phyloP scores from a whole-genome alignment of 2,888 invertebrate species.

The Lymantria monacha region DNA sequence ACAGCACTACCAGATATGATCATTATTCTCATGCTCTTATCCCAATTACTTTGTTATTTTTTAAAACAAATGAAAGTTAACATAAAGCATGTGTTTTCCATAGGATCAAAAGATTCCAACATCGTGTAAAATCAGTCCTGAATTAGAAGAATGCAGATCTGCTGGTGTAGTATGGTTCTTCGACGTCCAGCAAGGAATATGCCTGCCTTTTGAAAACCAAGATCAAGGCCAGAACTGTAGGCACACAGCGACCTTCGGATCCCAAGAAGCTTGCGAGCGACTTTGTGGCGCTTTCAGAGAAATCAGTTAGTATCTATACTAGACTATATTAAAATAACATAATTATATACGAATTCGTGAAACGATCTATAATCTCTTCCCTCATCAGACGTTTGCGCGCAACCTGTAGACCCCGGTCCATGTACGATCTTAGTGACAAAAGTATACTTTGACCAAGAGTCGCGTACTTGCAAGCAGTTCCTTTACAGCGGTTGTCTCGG shows the following conservation, averaged over 20 bases:
- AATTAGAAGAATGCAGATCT: conserved; percentile 45
- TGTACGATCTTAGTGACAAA: conserved; percentile 85
- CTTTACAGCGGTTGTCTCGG: conserved; percentile 92
- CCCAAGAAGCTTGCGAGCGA: conserved; percentile 88
- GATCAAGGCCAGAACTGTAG: conserved; percentile 81
- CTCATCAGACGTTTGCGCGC: conserved; percentile 87
- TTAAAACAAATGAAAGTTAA: background rate
- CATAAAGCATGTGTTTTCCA: background rate
- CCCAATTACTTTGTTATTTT: too few species aligned
- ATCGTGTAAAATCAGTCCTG: conserved; percentile 39
- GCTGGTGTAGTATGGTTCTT: conserved; percentile 57
- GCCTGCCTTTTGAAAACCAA: conserved; percentile 50
- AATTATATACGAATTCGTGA: background rate
- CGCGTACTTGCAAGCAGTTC: conserved; percentile 86
- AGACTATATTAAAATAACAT: background rate
- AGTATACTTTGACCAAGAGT: conserved; percentile 85
- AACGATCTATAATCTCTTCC: background rate
- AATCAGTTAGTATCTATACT: conserved; percentile 32
- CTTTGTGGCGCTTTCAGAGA: conserved; percentile 87
- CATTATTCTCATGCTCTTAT: too few species aligned
- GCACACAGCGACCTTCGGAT: conserved; percentile 87
- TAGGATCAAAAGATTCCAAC: conserved; percentile 24
- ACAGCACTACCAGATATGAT: too few species aligned
- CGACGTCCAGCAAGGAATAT: conserved; percentile 66
- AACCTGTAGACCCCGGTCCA: conserved; percentile 86